Base-by-base conservation (phyloP, 1,140 invertebrate species). In the Drosophila kurseongensis region DNA sequence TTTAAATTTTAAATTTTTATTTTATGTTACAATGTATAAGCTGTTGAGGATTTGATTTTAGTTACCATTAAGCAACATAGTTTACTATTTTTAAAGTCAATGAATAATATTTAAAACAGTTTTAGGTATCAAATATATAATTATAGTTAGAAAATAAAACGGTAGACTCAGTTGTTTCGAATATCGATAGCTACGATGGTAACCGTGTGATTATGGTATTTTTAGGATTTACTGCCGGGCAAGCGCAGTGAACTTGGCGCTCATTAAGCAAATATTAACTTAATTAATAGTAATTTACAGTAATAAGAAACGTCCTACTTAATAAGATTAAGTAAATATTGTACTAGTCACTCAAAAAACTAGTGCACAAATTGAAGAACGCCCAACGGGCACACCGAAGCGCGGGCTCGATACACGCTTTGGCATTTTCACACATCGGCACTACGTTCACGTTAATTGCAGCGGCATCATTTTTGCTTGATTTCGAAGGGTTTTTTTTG, bases 381-480 rank as follows among this genome's bases (percentile, higher is more conserved):
- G 10, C 42, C 12, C 12, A 4, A 27, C 47, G 47, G 47, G 6
- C 57, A 38, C 18, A 23, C 23, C 6, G 4, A 63, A 50, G 32
- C 45, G 59, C 62, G 57, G 27, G 41, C 41, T 48, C n/a, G 5
- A 23, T 23, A 38, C 27, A 48, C 55, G 56, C 44, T 16, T 62
- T 5, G 27, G 10, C n/a, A 35, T 67, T 67, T 67, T 67, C 3
- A 29, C 58, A 38, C 1, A 44, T 27, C 5, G 18, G 27, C 0
- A 14, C 16, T 50, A 68, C 60, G 60, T 65, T 65, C 65, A 68
- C 60, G 10, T 41, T 68, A 68, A 38, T 7, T 7, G 27, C 63
- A 27, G 54, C 54, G 62, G 62, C 66, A 72, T 47, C 54, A 32
- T 69, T 51, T 69, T 60, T 47, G 55, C 47, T 60, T n/a, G 14